These are phyloP conservation scores for Bursaphelenchus okinawaensis DNA, from an alignment of 2,888 invertebrate genomes.

Conservation along the genomic window DNA sequence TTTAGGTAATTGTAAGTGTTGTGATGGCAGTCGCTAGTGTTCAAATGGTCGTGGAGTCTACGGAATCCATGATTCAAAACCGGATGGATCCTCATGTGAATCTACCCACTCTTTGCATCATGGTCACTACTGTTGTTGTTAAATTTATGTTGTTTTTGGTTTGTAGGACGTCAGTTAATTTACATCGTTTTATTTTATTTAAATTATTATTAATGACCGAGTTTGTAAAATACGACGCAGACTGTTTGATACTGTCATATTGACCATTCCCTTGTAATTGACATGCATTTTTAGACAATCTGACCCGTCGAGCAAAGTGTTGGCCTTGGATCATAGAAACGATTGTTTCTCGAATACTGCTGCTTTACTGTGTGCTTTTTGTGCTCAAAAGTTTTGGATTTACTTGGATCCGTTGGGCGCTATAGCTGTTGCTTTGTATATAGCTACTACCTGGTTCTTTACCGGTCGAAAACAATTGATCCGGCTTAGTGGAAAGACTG, in stretches of 20 bases:
- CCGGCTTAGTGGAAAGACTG: slow-evolving; percentile 52
- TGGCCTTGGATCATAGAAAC: slow-evolving; percentile 62
- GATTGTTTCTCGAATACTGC: slow-evolving; percentile 61
- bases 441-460: slow-evolving; percentile 37
- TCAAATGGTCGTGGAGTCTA: slow-evolving; percentile 57
- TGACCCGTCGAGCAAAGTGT: slow-evolving; percentile 56
- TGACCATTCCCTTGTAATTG: not conserved
- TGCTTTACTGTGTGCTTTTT: slow-evolving; percentile 60
- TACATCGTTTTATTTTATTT: slow-evolving; percentile 29
- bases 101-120: slow-evolving; percentile 43
- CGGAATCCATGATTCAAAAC: slow-evolving; percentile 27
- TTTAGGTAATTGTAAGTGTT: slow-evolving; percentile 58
- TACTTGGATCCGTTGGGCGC: slow-evolving; percentile 62
- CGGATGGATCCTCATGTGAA: slow-evolving; percentile 44
- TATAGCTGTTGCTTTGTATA: slow-evolving; percentile 60
- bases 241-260: not conserved
- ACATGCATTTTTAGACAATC: slow-evolving; percentile 37
- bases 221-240: not conserved
- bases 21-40: slow-evolving; percentile 62
- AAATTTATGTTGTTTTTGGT: slow-evolving; percentile 49
- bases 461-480: slow-evolving; percentile 59
- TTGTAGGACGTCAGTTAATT: slow-evolving; percentile 39
- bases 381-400: slow-evolving; percentile 55
- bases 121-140: slow-evolving; percentile 48
- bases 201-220: not conserved